Evolutionary conservation across 1,140 invertebrate species (phyloP), one percentile per base, ranked within the genome.

Genomic region (Venturia canescens): DNA sequence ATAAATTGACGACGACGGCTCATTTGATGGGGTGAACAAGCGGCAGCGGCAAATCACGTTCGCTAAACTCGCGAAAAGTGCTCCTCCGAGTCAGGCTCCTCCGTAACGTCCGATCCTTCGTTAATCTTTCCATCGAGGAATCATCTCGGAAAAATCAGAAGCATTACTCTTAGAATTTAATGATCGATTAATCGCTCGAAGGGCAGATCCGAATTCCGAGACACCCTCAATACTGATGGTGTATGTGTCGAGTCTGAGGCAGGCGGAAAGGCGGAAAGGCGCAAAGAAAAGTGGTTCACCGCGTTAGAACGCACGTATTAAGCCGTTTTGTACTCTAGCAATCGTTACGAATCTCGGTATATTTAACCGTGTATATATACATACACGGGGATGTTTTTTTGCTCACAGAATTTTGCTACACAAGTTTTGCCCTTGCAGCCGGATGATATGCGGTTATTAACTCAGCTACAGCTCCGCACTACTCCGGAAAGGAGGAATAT

Each of bases 361-460:
- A 44, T 44, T 44, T 44, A 44, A 44, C 38, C 38, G 13, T 44
- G 13, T 34, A n/a, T 53, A 27, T 60, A 34, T 76, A 70, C 44
- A 15, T 69, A 53, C n/a, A 50, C 60, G 27, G 66, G n/a, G 48
- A 29, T 29, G 69, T 82, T 34, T 50, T 31, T 78, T 69, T 66
- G 15, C 71, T 67, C 26, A 77, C 57, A 44, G 63, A 16, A 31
- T 69, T 71, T 50, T 60, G 53, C 18, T 18, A 79, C 18, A 79
- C 21, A 79, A 70, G 44, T 79, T 57, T 75, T 50, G 27, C 34
- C 71, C 60, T 80, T 48, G 26, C 80, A 76, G 50, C 60, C 80
- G 44, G 76, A 82, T 78, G 80, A 86, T 87, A 86, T 82, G 83
- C 79, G 80, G 80, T 87, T 86, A 86, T 87, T 87, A 87, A 81